Percentiles rank a stretch among this genome's conserved stretches.
Evolutionary conservation across 2,113 vertebrate genomes (phyloP).

Genomic region (Oryzias woworae): DNA sequence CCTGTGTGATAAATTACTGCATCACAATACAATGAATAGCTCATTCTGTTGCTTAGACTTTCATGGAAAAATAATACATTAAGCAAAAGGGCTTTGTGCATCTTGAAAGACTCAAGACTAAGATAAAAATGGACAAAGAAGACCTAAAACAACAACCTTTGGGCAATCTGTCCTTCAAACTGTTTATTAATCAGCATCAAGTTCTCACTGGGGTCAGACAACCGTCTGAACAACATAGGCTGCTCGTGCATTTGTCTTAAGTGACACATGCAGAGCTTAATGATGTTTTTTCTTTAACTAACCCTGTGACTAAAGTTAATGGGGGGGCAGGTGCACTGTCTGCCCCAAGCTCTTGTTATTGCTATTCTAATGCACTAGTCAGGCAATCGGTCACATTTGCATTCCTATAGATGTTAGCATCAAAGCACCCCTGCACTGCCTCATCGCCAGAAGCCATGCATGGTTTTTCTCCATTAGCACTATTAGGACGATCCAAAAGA

Average conservation of each 20-base stretch:
- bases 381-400: conserved; percentile 68
- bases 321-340: conserved; percentile 65
- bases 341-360: conserved; percentile 44
- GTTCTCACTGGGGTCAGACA: conserved; percentile 53
- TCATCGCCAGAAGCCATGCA: conserved; percentile 39
- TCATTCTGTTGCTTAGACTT: conserved; percentile 47
- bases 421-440: conserved; percentile 59
- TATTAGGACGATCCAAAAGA: conserved; percentile 57
- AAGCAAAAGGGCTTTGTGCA: conserved; percentile 50
- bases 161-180: conserved; percentile 55
- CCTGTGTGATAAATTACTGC: conserved; percentile 56
- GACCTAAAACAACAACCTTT: conserved; percentile 50
- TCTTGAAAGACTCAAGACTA: conserved; percentile 24
- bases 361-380: conserved; percentile 61
- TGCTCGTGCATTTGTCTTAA: conserved; percentile 60
- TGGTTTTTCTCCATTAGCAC: conserved; percentile 50
- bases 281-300: conserved; percentile 65
- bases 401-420: conserved; percentile 66
- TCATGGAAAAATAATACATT: conserved; percentile 45
- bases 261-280: conserved; percentile 55
- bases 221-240: conserved; percentile 50
- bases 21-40: conserved; percentile 27
- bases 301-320: conserved; percentile 56
- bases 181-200: conserved; percentile 64
- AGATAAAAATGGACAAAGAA: conserved; percentile 68